Evolutionary conservation across 2,797 vertebrate species (phyloP).

Genomic region (Schizopygopsis pylzovi): DNA sequence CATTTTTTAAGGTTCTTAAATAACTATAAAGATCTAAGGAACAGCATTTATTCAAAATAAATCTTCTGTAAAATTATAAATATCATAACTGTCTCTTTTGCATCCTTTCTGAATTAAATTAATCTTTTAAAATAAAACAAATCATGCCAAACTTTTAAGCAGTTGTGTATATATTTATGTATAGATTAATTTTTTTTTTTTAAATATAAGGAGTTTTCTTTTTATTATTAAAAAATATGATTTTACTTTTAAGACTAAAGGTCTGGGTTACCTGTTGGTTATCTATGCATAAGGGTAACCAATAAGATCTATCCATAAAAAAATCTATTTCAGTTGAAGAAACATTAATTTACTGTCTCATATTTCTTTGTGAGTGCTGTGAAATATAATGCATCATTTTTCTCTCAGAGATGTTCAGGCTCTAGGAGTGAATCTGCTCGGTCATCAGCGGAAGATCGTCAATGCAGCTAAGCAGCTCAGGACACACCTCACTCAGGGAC

Average conservation of each 20-base stretch:
- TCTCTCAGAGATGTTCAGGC: slow-evolving; percentile 87
- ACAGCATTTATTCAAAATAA: background rate
- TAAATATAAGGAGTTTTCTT: background rate
- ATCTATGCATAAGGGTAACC: background rate
- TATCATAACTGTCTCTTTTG: background rate
- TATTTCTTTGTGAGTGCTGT: background rate
- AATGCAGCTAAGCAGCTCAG: slow-evolving; percentile 90
- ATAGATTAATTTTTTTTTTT: background rate
- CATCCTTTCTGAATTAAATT: too few species aligned
- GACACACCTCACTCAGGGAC: slow-evolving; percentile 79
- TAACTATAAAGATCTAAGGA: background rate
- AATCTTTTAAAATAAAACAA: background rate
- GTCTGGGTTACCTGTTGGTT: background rate
- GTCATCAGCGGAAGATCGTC: slow-evolving; percentile 95
- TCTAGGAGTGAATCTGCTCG: slow-evolving; percentile 91
- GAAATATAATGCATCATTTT: background rate
- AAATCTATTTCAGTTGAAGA: background rate
- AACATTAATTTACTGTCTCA: background rate
- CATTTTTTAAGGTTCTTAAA: background rate
- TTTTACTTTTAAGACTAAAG: background rate
- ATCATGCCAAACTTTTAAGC: background rate
- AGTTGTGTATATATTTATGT: background rate
- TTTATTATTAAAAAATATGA: background rate
- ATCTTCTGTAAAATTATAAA: background rate
- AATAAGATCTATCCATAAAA: background rate